Evolutionary conservation across 1,140 invertebrate genomes (phyloP), one percentile per base, ranked within the genome.

Genomic region (Gryon sp.): DNA sequence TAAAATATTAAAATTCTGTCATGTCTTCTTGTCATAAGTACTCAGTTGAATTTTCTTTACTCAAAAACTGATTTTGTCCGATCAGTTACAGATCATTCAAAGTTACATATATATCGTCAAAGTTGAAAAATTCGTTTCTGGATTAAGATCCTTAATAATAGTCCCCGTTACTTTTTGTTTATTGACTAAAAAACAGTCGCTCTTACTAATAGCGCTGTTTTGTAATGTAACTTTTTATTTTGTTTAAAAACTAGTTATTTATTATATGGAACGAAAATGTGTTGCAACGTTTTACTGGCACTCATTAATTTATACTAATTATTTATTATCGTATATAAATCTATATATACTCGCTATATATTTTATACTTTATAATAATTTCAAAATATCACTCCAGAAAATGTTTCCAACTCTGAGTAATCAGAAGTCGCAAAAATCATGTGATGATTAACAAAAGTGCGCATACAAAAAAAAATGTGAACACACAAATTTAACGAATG

Each of bases 1-100:
- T 24, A 57, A n/a, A n/a, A n/a, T n/a, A n/a, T n/a, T n/a, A n/a
- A n/a, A n/a, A 59, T 50, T 45, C 1, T 28, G 45, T 70, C 40
- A 48, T 19, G 48, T 66, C 19, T 55, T 66, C 19, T 55, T 26
- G 38, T 57, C 65, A 46, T 79, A 79, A 79, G 77, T 79, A 79
- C 77, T 59, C 52, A 50, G 50, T 63, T 59, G 32, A 12, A 34
- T 28, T 36, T 65, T 52, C n/a, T 62, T 32, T 30, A 65, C 19
- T 32, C 30, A 72, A 36, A 41, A 19, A 34, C 11, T 9, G 5
- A 50, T 53, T 20, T 8, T 53, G n/a, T n/a, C n/a, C 12, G 15
- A 34, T 11, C 36, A 22, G 7, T 36, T 46, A n/a, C 15, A 53
- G 14, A 52, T 50, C 30, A 60, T 36, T 28, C 28, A 55, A 16